A percentile compares a stretch with the other conserved stretches of the same genome.
Conservation (phyloP, 1,140 invertebrate species). For the Delia radicum region DNA sequence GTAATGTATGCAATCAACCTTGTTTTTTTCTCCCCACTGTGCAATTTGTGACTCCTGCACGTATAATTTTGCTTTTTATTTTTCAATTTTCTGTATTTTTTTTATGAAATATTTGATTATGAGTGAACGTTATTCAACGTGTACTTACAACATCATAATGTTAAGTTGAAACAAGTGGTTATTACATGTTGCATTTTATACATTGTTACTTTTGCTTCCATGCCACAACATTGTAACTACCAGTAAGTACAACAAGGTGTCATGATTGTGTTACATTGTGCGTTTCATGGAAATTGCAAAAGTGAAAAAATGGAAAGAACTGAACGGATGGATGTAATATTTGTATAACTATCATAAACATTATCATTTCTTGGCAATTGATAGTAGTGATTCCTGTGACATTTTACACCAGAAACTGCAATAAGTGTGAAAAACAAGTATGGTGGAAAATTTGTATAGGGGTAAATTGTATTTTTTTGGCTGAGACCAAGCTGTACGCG, state of each 20-base stretch:
- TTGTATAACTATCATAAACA: background rate
- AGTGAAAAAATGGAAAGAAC: background rate
- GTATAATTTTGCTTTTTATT: background rate
- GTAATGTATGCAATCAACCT: too few relatives aligned
- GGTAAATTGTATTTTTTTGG: background rate
- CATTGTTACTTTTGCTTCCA: background rate
- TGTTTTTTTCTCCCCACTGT: too few relatives aligned
- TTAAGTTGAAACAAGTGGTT: background rate
- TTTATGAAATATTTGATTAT: constrained; percentile 19
- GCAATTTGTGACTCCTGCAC: too few relatives aligned
- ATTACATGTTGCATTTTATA: background rate
- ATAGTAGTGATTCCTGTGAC: constrained; percentile 7
- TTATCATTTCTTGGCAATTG: constrained; percentile 10
- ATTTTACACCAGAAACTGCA: background rate
- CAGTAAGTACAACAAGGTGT: constrained; percentile 3
- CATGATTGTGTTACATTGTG: background rate
- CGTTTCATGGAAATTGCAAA: background rate
- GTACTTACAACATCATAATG: background rate
- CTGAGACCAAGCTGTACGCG: too few relatives aligned
- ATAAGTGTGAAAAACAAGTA: background rate
- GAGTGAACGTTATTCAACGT: constrained; percentile 10
- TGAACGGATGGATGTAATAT: constrained; percentile 14
- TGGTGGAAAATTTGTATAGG: background rate
- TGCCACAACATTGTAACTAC: background rate
- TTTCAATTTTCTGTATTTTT: constrained; percentile 6